Evolutionary conservation across 2,888 invertebrate species (phyloP), one percentile per base, ranked within the genome.

Genomic region (Timandra comae): DNA sequence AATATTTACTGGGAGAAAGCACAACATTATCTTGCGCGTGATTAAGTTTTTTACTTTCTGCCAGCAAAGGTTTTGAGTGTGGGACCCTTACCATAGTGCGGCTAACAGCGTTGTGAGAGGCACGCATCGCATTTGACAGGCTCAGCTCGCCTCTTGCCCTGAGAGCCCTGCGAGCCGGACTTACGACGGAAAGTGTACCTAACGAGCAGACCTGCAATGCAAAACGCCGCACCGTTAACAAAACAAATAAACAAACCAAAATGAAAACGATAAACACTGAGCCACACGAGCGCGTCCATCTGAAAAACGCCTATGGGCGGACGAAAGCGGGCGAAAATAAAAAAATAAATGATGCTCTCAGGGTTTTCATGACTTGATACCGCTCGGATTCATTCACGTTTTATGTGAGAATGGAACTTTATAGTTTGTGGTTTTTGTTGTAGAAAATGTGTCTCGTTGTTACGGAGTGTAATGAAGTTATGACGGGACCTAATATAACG

Each of bases 161-260:
- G 82, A 74, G 85, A 77, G 75, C 74, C 79, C 68, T 84, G 85
- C 70, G 84, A 79, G 70, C 80, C 82, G 77, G 86, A 84, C 79
- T 86, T 86, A 86, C 86, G 86, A 72, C 86, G 86, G 79, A 86
- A 86, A 79, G 86, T 86, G 85, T 86, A 86, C 86, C 86, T 86
- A 86, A 86, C 86, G 82, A 86, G 86, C 68, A 86, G 86, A 86
- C 86, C 86, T 86, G 86, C 77, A 86, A 86, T 84, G 80, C 76
- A 84, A 85, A 86, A 86, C 69, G 85, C 80, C 76, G 75, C 68
- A 84, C 81, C 82, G 85, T 85, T 85, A 85, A 80, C 77, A 81
- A 80, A 82, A 81, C 58, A 78, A 76, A 77, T 56, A 67, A 68
- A 73, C 46, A 68, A 76, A 79, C 59, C 56, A 71, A 73, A 69